Evolutionary conservation across 2,797 vertebrate species (phyloP).

Genomic region (Sternotherus odoratus): DNA sequence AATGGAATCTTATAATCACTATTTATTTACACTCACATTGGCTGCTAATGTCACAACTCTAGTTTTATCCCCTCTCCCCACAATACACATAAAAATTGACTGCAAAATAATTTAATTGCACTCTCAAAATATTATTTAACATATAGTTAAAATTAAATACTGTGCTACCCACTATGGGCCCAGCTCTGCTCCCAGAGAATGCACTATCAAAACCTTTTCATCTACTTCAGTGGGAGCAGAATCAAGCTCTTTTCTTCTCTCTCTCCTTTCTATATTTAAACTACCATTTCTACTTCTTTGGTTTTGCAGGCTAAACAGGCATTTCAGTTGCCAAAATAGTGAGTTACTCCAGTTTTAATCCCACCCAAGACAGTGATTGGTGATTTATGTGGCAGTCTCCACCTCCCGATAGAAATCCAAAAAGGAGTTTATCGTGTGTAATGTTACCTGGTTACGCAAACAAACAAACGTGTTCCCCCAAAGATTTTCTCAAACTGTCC

Average conservation of each 20-base stretch:
- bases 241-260: neutral
- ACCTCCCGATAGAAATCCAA: conserved; percentile 42
- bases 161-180: neutral
- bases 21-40: neutral
- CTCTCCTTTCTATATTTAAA: neutral
- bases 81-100: neutral
- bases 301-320: neutral
- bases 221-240: neutral
- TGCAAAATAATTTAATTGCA: neutral
- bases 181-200: neutral
- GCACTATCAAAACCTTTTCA: neutral
- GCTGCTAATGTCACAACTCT: neutral
- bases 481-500: neutral
- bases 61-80: neutral
- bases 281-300: neutral
- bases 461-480: conserved; percentile 50
- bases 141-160: neutral
- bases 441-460: conserved; percentile 59
- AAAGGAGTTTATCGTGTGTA: conserved; percentile 17
- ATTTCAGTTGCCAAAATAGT: neutral
- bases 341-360: neutral
- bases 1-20: neutral
- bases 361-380: neutral
- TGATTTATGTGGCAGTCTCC: neutral
- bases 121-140: neutral